Conservation (phyloP, 1,140 invertebrate species). For the Teleopsis dalmanni region DNA sequence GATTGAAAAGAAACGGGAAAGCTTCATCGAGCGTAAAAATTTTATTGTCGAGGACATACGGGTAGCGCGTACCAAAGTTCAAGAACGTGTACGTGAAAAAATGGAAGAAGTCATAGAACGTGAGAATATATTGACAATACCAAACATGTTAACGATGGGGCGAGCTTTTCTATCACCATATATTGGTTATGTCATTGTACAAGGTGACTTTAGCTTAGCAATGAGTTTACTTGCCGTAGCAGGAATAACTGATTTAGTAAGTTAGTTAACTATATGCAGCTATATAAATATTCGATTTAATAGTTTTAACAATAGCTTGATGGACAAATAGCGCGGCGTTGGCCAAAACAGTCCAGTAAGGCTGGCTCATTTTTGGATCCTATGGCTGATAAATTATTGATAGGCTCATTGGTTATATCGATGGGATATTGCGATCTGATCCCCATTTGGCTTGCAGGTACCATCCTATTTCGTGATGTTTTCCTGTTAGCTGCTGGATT, state of each 20-base stretch:
- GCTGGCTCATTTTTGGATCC: constrained; percentile 95
- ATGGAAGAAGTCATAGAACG: constrained; percentile 62
- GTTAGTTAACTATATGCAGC: constrained; percentile 15
- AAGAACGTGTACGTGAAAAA: constrained; percentile 53
- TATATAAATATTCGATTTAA: not conserved
- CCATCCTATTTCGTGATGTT: constrained; percentile 80
- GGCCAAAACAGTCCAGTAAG: constrained; percentile 81
- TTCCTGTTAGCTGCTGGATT: constrained; percentile 74
- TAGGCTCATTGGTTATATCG: constrained; percentile 80
- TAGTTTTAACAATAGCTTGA: too few relatives aligned
- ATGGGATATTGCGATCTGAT: constrained; percentile 79
- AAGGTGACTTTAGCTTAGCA: constrained; percentile 65
- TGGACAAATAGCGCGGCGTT: constrained; percentile 92
- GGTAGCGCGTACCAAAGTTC: constrained; percentile 57
- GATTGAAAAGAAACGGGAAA: constrained; percentile 53
- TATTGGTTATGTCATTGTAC: constrained; percentile 72
- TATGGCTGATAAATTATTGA: constrained; percentile 92
- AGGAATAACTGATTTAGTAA: constrained; percentile 78
- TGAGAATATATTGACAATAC: constrained; percentile 90
- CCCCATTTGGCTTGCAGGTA: constrained; percentile 72
- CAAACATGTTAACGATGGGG: constrained; percentile 79
- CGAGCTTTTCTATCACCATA: constrained; percentile 79
- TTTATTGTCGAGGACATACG: constrained; percentile 58
- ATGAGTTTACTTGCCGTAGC: constrained; percentile 67
- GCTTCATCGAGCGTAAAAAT: constrained; percentile 54